phyloP scores from a whole-genome alignment of 2,888 invertebrate genomes.

The Blastobasis lacticolella region DNA sequence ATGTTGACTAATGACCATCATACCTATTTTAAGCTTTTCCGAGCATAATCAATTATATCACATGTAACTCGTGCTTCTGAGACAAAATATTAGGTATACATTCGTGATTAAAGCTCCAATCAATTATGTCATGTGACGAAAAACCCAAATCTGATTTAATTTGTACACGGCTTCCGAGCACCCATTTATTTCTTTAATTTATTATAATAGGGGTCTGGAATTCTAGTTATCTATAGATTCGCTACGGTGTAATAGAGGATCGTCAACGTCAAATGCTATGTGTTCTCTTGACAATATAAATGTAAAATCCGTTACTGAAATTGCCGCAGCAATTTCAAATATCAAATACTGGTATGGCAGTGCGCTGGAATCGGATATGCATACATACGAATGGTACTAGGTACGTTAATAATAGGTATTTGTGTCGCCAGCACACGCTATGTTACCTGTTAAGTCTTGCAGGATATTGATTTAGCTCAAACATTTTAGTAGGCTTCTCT shows the following conservation, averaged over 20 bases:
- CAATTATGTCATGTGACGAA: no score
- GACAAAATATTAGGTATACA: not conserved
- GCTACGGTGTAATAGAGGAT: conserved; percentile 20
- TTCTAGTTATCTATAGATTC: conserved; percentile 1
- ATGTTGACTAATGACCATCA: not conserved
- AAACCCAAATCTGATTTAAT: no score
- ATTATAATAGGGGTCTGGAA: not conserved
- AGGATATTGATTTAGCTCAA: no score
- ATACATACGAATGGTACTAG: conserved; percentile 1
- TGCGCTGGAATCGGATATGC: not conserved
- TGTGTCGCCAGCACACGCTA: conserved; percentile 10
- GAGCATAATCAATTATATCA: not conserved
- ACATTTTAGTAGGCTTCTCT: no score
- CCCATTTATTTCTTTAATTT: no score
- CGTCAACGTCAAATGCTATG: conserved; percentile 19
- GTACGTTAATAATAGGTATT: conserved; percentile 9
- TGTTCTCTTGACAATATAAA: conserved; percentile 31
- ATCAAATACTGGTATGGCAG: conserved; percentile 17
- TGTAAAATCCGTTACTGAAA: conserved; percentile 25
- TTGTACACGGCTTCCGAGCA: no score
- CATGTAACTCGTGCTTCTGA: not conserved
- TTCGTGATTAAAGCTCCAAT: no score
- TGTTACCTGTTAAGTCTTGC: conserved; percentile 11
- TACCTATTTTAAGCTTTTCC: not conserved
- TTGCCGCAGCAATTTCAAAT: conserved; percentile 36